Conservation (phyloP, 2,888 invertebrate genomes). For the Sarcophaga variegata region DNA sequence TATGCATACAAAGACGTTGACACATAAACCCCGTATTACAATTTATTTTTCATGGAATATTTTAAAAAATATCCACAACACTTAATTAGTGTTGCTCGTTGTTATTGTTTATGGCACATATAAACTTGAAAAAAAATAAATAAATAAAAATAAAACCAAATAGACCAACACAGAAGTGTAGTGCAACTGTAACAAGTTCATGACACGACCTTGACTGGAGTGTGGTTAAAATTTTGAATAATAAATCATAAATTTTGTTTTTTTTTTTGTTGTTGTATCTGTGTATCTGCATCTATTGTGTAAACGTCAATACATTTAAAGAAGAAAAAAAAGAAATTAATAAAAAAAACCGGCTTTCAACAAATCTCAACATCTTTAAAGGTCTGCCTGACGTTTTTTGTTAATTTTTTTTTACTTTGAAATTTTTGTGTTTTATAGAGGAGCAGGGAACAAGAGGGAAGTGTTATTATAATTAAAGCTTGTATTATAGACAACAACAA, state of each 20-base stretch:
- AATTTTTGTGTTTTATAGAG: background rate
- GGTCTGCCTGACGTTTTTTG: conserved; percentile 17
- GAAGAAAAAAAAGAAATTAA: background rate
- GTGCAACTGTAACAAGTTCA: conserved; percentile 68
- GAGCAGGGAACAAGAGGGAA: background rate
- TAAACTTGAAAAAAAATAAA: background rate
- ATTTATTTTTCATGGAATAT: too few species aligned
- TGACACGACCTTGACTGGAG: conserved; percentile 67
- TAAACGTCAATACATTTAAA: conserved; percentile 7
- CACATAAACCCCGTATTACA: too few species aligned
- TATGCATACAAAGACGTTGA: too few species aligned
- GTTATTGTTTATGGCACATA: too few species aligned
- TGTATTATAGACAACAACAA: conserved; percentile 9
- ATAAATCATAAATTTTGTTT: background rate
- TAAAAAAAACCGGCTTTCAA: conserved; percentile 29
- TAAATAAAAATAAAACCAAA: background rate
- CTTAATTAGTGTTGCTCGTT: too few species aligned
- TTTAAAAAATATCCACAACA: too few species aligned
- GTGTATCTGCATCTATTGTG: background rate
- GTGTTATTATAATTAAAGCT: conserved; percentile 31
- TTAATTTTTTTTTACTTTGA: too few species aligned
- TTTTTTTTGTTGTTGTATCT: background rate
- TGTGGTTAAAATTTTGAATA: background rate
- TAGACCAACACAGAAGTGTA: background rate
- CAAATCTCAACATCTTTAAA: background rate